Conservation (phyloP, 1,140 invertebrate genomes). For the Wasmannia auropunctata region DNA sequence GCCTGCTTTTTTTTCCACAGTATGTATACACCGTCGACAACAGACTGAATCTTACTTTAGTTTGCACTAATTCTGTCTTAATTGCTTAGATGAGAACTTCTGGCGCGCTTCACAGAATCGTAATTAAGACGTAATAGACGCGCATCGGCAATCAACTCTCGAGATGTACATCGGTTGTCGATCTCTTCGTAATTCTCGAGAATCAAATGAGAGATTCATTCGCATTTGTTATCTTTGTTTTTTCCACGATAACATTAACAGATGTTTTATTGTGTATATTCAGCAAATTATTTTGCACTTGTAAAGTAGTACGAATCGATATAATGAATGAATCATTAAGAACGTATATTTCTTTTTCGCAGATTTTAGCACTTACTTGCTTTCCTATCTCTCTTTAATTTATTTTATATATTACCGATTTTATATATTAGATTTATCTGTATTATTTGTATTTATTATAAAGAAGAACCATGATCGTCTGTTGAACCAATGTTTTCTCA, state of each 20-base stretch:
- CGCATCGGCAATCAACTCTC: background rate
- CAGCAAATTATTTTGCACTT: background rate
- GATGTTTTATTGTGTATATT: background rate
- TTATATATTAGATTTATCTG: background rate
- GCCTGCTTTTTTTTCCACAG: background rate
- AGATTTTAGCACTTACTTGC: background rate
- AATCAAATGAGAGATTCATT: background rate
- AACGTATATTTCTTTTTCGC: background rate
- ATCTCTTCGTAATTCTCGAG: background rate
- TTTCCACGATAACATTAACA: background rate
- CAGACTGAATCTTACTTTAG: slow-evolving; percentile 16
- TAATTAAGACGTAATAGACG: background rate
- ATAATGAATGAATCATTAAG: background rate
- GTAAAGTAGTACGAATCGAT: background rate
- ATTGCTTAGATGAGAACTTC: slow-evolving; percentile 32
- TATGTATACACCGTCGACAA: background rate
- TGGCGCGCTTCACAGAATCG: background rate
- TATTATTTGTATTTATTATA: background rate
- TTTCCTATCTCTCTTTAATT: background rate
- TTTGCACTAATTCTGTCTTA: slow-evolving; percentile 51
- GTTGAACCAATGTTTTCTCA: background rate
- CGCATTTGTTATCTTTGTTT: background rate
- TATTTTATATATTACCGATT: background rate
- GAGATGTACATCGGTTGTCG: background rate
- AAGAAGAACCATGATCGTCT: background rate